A percentile compares a stretch with the other conserved stretches of the same genome.
phyloP scores from a whole-genome alignment of 2,888 invertebrate species.

The Drosophila imparisetae region DNA sequence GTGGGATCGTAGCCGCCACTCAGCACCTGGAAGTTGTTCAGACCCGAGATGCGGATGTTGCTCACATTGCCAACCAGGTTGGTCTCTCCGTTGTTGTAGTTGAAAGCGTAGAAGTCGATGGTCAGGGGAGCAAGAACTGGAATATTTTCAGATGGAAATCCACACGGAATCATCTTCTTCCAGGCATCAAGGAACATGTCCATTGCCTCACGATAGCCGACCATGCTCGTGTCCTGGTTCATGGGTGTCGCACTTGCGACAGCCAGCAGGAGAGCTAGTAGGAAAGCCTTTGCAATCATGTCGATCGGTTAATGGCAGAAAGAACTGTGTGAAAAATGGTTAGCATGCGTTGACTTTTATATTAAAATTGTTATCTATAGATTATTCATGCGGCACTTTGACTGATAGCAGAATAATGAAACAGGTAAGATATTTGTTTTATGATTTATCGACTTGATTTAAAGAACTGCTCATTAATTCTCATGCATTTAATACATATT shows the following conservation, averaged over 20 bases:
- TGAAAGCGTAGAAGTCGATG: constrained; percentile 30
- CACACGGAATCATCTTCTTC: constrained; percentile 72
- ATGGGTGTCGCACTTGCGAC: constrained; percentile 22
- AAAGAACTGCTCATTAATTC: background rate
- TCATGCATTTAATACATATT: background rate
- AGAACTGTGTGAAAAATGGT: constrained; percentile 9
- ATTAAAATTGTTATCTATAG: background rate
- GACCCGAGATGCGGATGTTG: constrained; percentile 65
- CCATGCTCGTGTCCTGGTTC: constrained; percentile 16
- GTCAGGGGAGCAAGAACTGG: constrained; percentile 67
- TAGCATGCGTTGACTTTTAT: background rate
- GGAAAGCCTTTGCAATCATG: constrained; percentile 40
- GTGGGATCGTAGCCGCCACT: constrained; percentile 45
- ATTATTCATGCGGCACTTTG: background rate
- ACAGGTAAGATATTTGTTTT: background rate
- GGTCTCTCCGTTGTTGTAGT: constrained; percentile 36
- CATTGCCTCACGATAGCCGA: constrained; percentile 56
- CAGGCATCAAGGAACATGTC: constrained; percentile 50
- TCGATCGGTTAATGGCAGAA: constrained; percentile 18
- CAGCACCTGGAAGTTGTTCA: constrained; percentile 61
- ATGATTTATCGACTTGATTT: background rate
- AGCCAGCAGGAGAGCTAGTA: constrained; percentile 48
- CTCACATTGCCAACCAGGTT: constrained; percentile 62
- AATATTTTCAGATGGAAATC: constrained; percentile 56
- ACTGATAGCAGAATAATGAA: background rate